Conservation (phyloP, 2,113 vertebrate genomes). For the Vireo altiloquus region DNA sequence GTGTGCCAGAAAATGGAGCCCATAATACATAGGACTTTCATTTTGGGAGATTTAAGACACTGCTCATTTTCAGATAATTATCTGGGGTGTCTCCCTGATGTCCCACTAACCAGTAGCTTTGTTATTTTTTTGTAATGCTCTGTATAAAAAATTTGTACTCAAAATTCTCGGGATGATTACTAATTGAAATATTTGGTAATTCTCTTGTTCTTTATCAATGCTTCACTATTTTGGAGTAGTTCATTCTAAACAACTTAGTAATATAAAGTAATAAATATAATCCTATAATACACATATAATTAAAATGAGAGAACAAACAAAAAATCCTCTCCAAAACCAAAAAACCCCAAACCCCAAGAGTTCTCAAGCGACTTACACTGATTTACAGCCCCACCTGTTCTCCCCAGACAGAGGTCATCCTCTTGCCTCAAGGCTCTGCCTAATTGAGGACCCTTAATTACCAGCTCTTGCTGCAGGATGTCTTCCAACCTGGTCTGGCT, state of each 20-base stretch:
- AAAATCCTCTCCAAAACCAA: rapidly evolving
- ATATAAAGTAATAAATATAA: not conserved
- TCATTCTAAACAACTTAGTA: not conserved
- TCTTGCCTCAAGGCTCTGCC: not conserved
- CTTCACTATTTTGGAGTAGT: not conserved
- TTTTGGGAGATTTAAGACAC: not conserved
- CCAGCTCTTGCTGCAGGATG: not conserved
- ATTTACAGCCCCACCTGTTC: not conserved
- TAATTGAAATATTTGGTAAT: not conserved
- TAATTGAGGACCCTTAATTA: not conserved
- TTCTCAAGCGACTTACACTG: not conserved
- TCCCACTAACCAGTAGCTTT: not conserved
- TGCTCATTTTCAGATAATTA: not conserved
- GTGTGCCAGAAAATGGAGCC: not conserved
- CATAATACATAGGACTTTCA: not conserved
- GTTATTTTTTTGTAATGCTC: not conserved
- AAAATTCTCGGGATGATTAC: not conserved
- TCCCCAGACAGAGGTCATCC: not conserved
- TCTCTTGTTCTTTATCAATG: not conserved
- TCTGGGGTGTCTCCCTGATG: not conserved
- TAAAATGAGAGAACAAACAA: not conserved
- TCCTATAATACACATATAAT: not conserved
- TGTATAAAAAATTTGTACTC: not conserved
- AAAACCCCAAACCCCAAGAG: not conserved
- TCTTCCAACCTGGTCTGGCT: not conserved